phyloP scores from a whole-genome alignment of 1,140 invertebrate genomes.

The Tetragnatha versicolor region DNA sequence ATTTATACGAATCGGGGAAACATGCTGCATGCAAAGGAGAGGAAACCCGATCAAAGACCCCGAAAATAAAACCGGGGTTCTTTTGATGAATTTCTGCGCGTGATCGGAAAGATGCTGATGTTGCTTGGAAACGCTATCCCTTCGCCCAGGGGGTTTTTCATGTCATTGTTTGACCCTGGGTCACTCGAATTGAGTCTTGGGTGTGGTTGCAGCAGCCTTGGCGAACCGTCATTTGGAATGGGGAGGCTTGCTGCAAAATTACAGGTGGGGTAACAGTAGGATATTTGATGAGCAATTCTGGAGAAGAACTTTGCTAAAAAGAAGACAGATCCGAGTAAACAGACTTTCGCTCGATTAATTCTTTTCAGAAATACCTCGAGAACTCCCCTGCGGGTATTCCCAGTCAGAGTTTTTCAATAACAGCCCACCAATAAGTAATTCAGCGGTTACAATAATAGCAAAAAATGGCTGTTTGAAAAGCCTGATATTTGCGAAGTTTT shows the following conservation, averaged over 20 bases:
- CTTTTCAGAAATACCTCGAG: too few relatives aligned
- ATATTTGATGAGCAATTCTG: constrained; percentile 52
- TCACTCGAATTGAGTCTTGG: constrained; percentile 49
- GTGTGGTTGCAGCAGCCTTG: constrained; percentile 42
- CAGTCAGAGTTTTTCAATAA: too few relatives aligned
- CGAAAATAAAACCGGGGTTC: constrained; percentile 48
- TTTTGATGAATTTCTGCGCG: constrained; percentile 48
- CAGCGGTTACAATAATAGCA: too few relatives aligned
- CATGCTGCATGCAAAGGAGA: constrained; percentile 36
- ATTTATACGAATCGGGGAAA: constrained; percentile 49
- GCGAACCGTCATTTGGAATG: constrained; percentile 22
- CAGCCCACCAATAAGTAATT: too few relatives aligned
- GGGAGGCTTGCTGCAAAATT: constrained; percentile 18
- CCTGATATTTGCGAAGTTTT: too few relatives aligned
- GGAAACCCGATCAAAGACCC: constrained; percentile 39
- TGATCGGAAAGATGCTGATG: constrained; percentile 11
- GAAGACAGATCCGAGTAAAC: constrained; percentile 40
- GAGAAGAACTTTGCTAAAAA: constrained; percentile 41
- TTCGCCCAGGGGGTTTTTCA: constrained; percentile 42
- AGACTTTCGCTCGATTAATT: constrained; percentile 42
- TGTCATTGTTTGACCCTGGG: constrained; percentile 52
- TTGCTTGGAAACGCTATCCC: constrained; percentile 39
- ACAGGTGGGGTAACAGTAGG: constrained; percentile 39
- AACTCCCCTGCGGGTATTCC: too few relatives aligned
- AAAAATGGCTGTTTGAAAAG: too few relatives aligned